Evolutionary conservation across 1,140 invertebrate species (phyloP).

Genomic region (Cryptotermes secundus): DNA sequence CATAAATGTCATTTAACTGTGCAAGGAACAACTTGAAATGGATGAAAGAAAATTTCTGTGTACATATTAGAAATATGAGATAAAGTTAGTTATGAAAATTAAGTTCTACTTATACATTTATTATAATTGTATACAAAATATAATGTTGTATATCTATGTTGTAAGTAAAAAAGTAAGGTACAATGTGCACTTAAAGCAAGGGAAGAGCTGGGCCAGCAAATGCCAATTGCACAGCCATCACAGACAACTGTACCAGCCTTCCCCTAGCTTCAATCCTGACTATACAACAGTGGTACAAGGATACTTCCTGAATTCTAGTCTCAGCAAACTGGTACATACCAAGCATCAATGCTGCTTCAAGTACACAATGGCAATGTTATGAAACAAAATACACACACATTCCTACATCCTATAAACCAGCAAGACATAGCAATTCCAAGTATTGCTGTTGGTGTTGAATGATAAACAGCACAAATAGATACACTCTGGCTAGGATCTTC

Average conservation of each 20-base stretch:
- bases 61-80: not conserved
- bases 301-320: not conserved
- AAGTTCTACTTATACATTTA: not conserved
- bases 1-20: not conserved
- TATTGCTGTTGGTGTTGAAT: too few relatives aligned
- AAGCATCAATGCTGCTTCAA: not conserved
- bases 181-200: slow-evolving; percentile 1
- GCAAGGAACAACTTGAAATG: not conserved
- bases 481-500: too few relatives aligned
- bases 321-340: not conserved
- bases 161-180: slow-evolving; percentile 12
- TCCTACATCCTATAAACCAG: too few relatives aligned
- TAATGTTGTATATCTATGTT: not conserved
- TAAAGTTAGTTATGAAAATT: not conserved
- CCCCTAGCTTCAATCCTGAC: not conserved
- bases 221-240: slow-evolving; percentile 6
- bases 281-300: not conserved
- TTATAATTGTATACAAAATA: slow-evolving; percentile 18
- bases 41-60: not conserved
- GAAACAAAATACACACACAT: too few relatives aligned
- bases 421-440: too few relatives aligned
- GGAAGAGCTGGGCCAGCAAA: slow-evolving; percentile 12
- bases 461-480: too few relatives aligned
- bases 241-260: not conserved
- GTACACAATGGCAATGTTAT: not conserved